Evolutionary conservation across 2,113 vertebrate genomes (phyloP).

Genomic region (Limanda limanda): DNA sequence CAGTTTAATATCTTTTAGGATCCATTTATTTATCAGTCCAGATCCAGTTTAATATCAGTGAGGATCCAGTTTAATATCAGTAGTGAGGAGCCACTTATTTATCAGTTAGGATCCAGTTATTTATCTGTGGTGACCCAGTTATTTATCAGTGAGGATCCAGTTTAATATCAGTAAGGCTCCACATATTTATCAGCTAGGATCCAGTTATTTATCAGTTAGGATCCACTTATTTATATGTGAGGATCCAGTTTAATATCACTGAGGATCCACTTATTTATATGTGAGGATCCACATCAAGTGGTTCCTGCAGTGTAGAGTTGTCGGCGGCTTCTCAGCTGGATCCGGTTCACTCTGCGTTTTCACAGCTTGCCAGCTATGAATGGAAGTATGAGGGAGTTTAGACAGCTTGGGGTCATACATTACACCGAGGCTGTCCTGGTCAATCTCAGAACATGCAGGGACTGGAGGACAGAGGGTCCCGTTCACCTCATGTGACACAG

Average conservation of each 20-base stretch:
- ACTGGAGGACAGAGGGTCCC: not conserved
- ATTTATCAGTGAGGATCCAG: too few relatives aligned
- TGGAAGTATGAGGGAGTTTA: conserved; percentile 32
- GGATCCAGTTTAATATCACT: too few relatives aligned
- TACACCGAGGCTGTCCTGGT: conserved; percentile 61
- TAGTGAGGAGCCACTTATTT: not conserved
- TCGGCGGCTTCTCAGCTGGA: not conserved
- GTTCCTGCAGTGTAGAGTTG: not conserved
- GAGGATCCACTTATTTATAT: too few relatives aligned
- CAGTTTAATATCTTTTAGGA: too few relatives aligned
- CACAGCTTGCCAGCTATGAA: conserved; percentile 21
- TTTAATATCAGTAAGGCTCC: too few relatives aligned
- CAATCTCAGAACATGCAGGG: conserved; percentile 43
- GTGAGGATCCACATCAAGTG: too few relatives aligned
- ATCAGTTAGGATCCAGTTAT: not conserved
- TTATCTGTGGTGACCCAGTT: not conserved
- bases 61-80: too few relatives aligned
- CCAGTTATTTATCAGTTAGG: too few relatives aligned
- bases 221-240: too few relatives aligned
- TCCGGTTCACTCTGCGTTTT: not conserved
- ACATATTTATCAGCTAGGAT: too few relatives aligned
- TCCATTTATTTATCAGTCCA: too few relatives aligned
- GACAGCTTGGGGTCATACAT: conserved; percentile 49
- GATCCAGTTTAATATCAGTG: too few relatives aligned
- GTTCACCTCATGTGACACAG: not conserved